Base-by-base conservation (phyloP, 2,888 invertebrate species). In the Dasypolia templi region DNA sequence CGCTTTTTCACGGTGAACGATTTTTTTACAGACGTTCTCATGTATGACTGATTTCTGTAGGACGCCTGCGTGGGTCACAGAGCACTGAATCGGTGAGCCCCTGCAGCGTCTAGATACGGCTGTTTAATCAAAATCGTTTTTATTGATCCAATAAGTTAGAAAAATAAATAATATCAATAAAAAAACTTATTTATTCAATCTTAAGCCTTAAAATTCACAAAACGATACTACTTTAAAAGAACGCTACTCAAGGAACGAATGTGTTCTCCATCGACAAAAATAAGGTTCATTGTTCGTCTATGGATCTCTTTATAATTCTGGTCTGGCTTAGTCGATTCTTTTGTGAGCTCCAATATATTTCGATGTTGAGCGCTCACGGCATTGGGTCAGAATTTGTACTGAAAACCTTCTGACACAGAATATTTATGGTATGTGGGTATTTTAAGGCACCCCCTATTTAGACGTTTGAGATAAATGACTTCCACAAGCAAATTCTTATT, bases 261-360 rank as follows among this genome's bases (percentile, higher is more conserved):
- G n/a, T 42, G 4, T 14, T 42, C 17, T 62, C 19, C 11, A n/a
- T 39, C 32, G 26, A 26, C 19, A 29, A 51, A 55, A 26, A 17
- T 14, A 53, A 53, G 26, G 26, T 53, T 26, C 26, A 53, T 26
- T 53, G 53, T 53, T 53, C 53, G 53, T 53, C 53, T 2, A 26
- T 14, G 53, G 53, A 53, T 26, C 14, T 53, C 53, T 53, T 53
- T 26, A 53, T 26, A 53, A 53, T 53, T 14, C 51, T 53, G 26
- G 14, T 53, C 26, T n/a, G n/a, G 53, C 53, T 26, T n/a, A n/a
- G n/a, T n/a, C n/a, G n/a, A 53, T 26, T 53, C 53, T 53, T 53
- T 53, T 53, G 53, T 53, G 42, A 26, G 65, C 62, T 61, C 39
- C 65, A 29, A 67, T 63, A 75, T 67, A 80, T 70, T 75, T 70